These are phyloP conservation scores for Ectemnius continuus DNA, from an alignment of 2,888 invertebrate genomes.

Conservation along the genomic window DNA sequence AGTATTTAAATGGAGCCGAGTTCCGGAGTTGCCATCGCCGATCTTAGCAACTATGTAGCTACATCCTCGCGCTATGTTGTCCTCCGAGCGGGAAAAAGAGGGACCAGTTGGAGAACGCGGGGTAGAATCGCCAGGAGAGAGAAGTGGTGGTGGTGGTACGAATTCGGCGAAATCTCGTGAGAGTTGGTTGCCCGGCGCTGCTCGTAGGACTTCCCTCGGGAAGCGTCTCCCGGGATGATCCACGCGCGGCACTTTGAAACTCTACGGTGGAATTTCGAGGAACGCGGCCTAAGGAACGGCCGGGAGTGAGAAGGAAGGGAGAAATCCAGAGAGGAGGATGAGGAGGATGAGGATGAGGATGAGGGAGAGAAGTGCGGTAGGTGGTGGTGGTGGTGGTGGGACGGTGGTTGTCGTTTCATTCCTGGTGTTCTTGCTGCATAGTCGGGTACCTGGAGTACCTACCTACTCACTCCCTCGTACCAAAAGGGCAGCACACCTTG, in stretches of 20 bases:
- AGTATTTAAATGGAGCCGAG: too few relatives aligned
- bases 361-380: slow-evolving; percentile 54
- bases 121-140: background rate
- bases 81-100: too few relatives aligned
- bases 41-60: too few relatives aligned
- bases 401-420: slow-evolving; percentile 69
- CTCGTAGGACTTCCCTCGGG: slow-evolving; percentile 41
- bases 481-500: slow-evolving; percentile 76
- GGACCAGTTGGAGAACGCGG: background rate
- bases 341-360: slow-evolving; percentile 36
- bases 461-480: slow-evolving; percentile 65
- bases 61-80: too few relatives aligned
- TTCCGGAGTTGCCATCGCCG: too few relatives aligned
- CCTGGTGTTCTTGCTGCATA: slow-evolving; percentile 74
- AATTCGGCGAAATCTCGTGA: slow-evolving; percentile 1
- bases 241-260: slow-evolving; percentile 49
- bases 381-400: slow-evolving; percentile 48
- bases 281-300: slow-evolving; percentile 22
- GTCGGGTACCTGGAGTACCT: slow-evolving; percentile 65
- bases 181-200: slow-evolving; percentile 21
- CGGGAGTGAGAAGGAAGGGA: too few relatives aligned
- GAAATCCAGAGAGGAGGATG: slow-evolving; percentile 13
- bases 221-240: slow-evolving; percentile 51
- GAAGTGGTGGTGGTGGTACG: background rate
- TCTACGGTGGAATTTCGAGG: slow-evolving; percentile 62